These are phyloP conservation scores for Suillia variegata DNA, from an alignment of 2,888 invertebrate genomes.

Conservation along the genomic window DNA sequence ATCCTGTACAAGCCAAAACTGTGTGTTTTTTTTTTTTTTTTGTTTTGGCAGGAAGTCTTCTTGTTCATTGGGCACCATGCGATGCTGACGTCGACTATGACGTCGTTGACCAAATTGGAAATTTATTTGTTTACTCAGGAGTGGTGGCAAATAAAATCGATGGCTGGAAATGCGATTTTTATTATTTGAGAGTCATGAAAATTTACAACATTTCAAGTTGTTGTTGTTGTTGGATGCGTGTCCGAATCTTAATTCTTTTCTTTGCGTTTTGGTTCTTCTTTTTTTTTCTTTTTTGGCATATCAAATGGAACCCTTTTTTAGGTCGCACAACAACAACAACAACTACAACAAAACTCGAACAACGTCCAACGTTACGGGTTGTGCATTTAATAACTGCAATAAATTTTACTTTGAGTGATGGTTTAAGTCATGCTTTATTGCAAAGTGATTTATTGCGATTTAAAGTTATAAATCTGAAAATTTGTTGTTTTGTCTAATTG, in stretches of 20 bases:
- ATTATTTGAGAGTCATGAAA: slow-evolving; percentile 49
- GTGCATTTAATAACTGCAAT: slow-evolving; percentile 48
- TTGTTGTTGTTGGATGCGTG: no score
- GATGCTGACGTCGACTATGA: slow-evolving; percentile 45
- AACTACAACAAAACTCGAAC: background rate
- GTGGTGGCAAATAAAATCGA: no score
- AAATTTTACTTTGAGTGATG: slow-evolving; percentile 54
- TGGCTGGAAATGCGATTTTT: background rate
- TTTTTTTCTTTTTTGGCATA: background rate
- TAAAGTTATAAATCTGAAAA: slow-evolving; percentile 37
- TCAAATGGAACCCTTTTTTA: background rate
- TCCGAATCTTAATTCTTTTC: no score
- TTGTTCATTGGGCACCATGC: no score
- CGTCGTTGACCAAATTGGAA: slow-evolving; percentile 45
- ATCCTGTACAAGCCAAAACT: no score
- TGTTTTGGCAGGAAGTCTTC: no score
- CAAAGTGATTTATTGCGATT: slow-evolving; percentile 34
- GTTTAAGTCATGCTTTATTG: slow-evolving; percentile 37
- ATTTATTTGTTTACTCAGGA: slow-evolving; percentile 46
- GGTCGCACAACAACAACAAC: background rate
- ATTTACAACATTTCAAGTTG: slow-evolving; percentile 44
- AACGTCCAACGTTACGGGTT: background rate
- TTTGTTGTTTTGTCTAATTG: slow-evolving; percentile 41
- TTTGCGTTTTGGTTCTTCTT: no score
- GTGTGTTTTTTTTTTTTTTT: no score